Base-by-base conservation (phyloP, 2,888 invertebrate species). In the Amphipoea lucens region DNA sequence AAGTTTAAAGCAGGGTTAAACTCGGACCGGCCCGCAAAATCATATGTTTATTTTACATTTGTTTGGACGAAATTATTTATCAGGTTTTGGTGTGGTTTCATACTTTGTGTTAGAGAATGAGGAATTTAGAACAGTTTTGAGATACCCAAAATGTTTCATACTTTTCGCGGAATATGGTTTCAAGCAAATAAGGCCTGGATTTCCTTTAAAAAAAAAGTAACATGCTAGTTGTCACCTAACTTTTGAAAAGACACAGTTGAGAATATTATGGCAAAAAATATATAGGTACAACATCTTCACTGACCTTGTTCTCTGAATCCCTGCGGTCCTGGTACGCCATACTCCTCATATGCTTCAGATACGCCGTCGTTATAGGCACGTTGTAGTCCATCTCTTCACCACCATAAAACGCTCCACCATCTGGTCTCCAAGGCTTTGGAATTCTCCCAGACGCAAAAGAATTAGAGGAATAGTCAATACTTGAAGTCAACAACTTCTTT, bases 311-410 rank as follows among this genome's bases (percentile, higher is more conserved):
- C 51, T 96, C 95, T 78, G 91, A 90, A 63, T 95, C 95, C 86
- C 94, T 84, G 54, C 94, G 91, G 36, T 96, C 96, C 85, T 95
- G 96, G 80, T 93, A 95, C 81, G 93, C 98, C 94, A 98, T 97
- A 94, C 97, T 98, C 93, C 98, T 97, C 97, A 98, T 98, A 92
- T 98, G 98, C 94, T 98, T 98, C 94, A 99, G 97, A 95, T 99
- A 99, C 60, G 98, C 98, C 75, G 99, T 98, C 71, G 99, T 99
- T 89, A 99, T 99, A 70, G 99, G 99, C 91, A 99, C 97, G 91
- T 98, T 98, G 97, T 98, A 98, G 96, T 98, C 98, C 87, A 98
- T 97, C 82, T 97, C 97, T 54, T 97, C 97, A 36, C 96, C 96
- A 68, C 96, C 92, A 90, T 96, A 94, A 88, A 92, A 94, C 77